phyloP scores from a whole-genome alignment of 2,888 invertebrate species.

The Clanis bilineata region DNA sequence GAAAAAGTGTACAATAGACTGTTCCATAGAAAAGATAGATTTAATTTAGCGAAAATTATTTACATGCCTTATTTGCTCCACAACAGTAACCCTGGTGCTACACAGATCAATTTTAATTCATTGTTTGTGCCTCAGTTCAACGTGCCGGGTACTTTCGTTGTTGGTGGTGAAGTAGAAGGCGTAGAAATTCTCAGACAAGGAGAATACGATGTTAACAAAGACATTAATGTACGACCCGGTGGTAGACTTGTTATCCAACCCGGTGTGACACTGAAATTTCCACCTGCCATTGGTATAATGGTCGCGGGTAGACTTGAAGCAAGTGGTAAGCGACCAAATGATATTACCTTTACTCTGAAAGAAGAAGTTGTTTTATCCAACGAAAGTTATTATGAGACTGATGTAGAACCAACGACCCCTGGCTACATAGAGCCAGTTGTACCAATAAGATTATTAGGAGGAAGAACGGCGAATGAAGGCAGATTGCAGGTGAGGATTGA shows the following conservation, averaged over 20 bases:
- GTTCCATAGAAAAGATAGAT: slow-evolving; percentile 94
- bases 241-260: slow-evolving; percentile 93
- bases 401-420: slow-evolving; percentile 83
- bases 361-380: slow-evolving; percentile 86
- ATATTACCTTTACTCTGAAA: slow-evolving; percentile 90
- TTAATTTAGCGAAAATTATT: slow-evolving; percentile 95
- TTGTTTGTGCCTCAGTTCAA: slow-evolving; percentile 91
- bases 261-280: slow-evolving; percentile 94
- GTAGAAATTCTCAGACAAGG: slow-evolving; percentile 91
- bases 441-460: slow-evolving; percentile 91
- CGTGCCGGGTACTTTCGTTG: slow-evolving; percentile 85
- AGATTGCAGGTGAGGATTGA: slow-evolving; percentile 92
- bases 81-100: slow-evolving; percentile 94
- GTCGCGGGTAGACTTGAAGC: slow-evolving; percentile 95
- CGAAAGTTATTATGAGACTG: slow-evolving; percentile 84
- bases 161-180: slow-evolving; percentile 97
- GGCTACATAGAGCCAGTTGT: slow-evolving; percentile 83
- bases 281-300: slow-evolving; percentile 97
- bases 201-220: slow-evolving; percentile 95
- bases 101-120: slow-evolving; percentile 89
- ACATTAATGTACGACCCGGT: slow-evolving; percentile 97
- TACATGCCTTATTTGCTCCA: slow-evolving; percentile 96
- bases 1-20: slow-evolving; percentile 88
- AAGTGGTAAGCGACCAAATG: slow-evolving; percentile 89
- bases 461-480: slow-evolving; percentile 91